phyloP scores from a whole-genome alignment of 1,140 invertebrate genomes.

The Temnothorax curvispinosus region DNA sequence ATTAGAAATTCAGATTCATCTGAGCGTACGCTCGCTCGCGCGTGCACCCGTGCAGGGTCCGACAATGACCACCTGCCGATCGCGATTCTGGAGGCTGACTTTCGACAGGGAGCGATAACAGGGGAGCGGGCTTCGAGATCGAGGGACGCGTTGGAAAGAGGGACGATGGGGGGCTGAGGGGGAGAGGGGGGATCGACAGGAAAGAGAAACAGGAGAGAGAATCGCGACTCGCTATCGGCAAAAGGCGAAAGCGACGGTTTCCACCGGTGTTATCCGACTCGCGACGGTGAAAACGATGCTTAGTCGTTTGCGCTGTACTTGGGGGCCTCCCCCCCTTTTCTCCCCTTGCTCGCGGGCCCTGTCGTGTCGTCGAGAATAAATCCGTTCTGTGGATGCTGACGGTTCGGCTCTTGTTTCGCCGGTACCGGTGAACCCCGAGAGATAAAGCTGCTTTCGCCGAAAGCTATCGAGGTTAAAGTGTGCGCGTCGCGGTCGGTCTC shows the following conservation, averaged over 20 bases:
- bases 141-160: constrained; percentile 19
- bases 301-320: constrained; percentile 10
- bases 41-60: constrained; percentile 1
- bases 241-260: constrained; percentile 71
- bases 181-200: neutral
- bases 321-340: no score
- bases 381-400: constrained; percentile 37
- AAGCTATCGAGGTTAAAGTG: constrained; percentile 42
- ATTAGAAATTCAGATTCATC: constrained; percentile 71
- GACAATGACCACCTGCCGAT: constrained; percentile 70
- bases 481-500: neutral
- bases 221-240: constrained; percentile 56
- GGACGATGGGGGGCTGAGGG: neutral
- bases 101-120: constrained; percentile 73
- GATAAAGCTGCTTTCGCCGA: constrained; percentile 52
- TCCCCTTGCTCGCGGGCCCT: neutral
- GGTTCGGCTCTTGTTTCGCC: constrained; percentile 48
- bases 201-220: constrained; percentile 52
- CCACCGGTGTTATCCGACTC: constrained; percentile 55
- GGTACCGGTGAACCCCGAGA: constrained; percentile 36
- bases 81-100: constrained; percentile 67
- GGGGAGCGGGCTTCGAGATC: constrained; percentile 25
- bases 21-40: neutral
- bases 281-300: constrained; percentile 67
- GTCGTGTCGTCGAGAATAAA: constrained; percentile 36